Percentiles rank a stretch among this genome's conserved stretches.
phyloP scores from a whole-genome alignment of 2,888 invertebrate genomes.

The Sylvicola fuscatus region DNA sequence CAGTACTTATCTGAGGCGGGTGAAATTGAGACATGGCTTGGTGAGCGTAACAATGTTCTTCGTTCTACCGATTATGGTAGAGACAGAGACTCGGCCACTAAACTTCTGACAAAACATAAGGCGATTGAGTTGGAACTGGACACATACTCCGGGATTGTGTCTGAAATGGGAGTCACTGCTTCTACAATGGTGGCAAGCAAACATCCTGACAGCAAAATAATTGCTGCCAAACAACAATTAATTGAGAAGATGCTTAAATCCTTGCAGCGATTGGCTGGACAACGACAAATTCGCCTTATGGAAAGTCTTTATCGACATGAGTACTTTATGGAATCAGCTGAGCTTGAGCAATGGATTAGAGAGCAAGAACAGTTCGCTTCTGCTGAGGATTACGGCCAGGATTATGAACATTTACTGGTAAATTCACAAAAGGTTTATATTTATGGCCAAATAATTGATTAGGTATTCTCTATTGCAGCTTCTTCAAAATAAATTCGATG shows the following conservation, averaged over 20 bases:
- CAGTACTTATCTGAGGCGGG: constrained; percentile 81
- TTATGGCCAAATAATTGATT: neutral
- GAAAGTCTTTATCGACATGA: constrained; percentile 82
- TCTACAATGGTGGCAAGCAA: constrained; percentile 57
- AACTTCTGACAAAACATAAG: constrained; percentile 87
- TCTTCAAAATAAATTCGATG: constrained; percentile 77
- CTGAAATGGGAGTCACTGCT: constrained; percentile 81
- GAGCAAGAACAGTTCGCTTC: constrained; percentile 77
- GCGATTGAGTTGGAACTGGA: constrained; percentile 77
- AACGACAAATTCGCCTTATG: constrained; percentile 67
- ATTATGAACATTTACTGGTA: constrained; percentile 74
- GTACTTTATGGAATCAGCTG: constrained; percentile 74
- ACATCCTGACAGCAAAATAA: constrained; percentile 67
- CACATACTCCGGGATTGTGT: constrained; percentile 76
- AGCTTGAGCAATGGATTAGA: constrained; percentile 79
- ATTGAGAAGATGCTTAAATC: constrained; percentile 60
- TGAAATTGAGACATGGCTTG: constrained; percentile 85
- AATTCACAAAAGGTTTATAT: too few species aligned
- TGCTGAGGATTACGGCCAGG: constrained; percentile 86
- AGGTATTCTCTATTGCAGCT: constrained; percentile 29
- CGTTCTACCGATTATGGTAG: constrained; percentile 72
- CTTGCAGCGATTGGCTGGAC: constrained; percentile 58
- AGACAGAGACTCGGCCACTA: constrained; percentile 78
- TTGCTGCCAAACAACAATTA: constrained; percentile 52
- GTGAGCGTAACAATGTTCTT: constrained; percentile 65